phyloP scores from a whole-genome alignment of 2,113 vertebrate species.

The Isurus oxyrinchus region DNA sequence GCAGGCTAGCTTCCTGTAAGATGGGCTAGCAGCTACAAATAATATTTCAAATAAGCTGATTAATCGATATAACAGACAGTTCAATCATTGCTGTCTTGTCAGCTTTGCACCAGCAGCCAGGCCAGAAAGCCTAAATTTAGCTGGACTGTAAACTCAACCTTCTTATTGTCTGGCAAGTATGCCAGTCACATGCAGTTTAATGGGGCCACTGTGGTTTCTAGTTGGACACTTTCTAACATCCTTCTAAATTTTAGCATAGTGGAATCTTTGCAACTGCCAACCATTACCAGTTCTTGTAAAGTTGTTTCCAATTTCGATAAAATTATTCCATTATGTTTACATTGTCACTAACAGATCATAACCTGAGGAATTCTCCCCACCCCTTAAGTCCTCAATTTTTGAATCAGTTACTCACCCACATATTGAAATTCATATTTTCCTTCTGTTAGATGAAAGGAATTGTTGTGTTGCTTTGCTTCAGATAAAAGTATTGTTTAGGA shows the following conservation, averaged over 20 bases:
- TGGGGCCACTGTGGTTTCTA: neutral
- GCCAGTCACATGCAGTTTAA: neutral
- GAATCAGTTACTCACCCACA: too few relatives aligned
- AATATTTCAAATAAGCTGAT: neutral
- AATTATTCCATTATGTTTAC: neutral
- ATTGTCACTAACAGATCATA: neutral
- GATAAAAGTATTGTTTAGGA: neutral
- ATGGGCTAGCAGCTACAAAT: neutral
- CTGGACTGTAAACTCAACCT: neutral
- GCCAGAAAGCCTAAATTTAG: neutral
- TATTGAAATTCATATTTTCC: too few relatives aligned
- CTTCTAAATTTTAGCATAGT: neutral
- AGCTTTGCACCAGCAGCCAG: neutral
- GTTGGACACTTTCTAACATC: neutral
- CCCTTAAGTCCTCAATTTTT: neutral
- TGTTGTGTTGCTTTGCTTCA: neutral
- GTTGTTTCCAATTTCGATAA: neutral
- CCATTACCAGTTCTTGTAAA: neutral
- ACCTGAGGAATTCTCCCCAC: neutral
- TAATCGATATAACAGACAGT: neutral
- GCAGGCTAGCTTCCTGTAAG: neutral
- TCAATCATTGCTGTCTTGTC: neutral
- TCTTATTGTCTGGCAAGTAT: neutral
- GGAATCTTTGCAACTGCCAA: neutral
- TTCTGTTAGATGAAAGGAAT: too few relatives aligned